Evolutionary conservation across 2,797 vertebrate genomes (phyloP).

Genomic region (Smutsia gigantea): DNA sequence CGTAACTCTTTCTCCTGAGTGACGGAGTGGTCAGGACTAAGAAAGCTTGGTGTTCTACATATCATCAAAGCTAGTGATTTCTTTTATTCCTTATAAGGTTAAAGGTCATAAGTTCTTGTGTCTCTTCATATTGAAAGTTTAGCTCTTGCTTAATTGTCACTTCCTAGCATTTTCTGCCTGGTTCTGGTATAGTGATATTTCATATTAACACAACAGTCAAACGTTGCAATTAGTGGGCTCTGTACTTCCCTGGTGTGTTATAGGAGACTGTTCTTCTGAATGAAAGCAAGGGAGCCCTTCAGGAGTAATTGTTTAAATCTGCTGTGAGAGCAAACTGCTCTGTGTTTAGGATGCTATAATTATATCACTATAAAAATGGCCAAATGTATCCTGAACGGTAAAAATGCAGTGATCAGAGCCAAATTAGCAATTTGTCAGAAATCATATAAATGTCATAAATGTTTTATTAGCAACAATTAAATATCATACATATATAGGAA

Average conservation of each 20-base stretch:
- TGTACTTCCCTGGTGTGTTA: not conserved
- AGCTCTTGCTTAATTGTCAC: slow-evolving; percentile 27
- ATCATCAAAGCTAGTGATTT: not conserved
- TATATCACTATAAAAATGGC: slow-evolving; percentile 12
- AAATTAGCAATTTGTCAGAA: slow-evolving; percentile 24
- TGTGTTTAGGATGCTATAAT: not conserved
- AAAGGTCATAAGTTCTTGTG: not conserved
- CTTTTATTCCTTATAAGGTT: slow-evolving; percentile 40
- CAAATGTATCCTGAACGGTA: not conserved
- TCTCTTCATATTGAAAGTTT: slow-evolving; percentile 11
- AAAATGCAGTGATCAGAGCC: not conserved
- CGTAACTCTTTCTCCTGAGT: not conserved
- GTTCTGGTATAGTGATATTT: not conserved
- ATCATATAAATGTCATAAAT: not conserved
- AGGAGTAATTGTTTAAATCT: not conserved
- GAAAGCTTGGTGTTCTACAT: not conserved
- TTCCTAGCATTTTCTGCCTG: not conserved
- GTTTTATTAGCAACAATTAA: not conserved
- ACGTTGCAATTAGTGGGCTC: not conserved
- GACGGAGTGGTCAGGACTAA: not conserved
- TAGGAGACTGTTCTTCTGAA: not conserved
- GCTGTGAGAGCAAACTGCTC: not conserved
- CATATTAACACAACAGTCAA: not conserved
- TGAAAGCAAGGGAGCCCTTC: not conserved
- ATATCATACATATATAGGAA: not conserved